Percentiles rank a stretch among this genome's conserved stretches.
These are phyloP conservation scores for Etheostoma cragini DNA, from an alignment of 2,113 vertebrate genomes.

Conservation along the genomic window DNA sequence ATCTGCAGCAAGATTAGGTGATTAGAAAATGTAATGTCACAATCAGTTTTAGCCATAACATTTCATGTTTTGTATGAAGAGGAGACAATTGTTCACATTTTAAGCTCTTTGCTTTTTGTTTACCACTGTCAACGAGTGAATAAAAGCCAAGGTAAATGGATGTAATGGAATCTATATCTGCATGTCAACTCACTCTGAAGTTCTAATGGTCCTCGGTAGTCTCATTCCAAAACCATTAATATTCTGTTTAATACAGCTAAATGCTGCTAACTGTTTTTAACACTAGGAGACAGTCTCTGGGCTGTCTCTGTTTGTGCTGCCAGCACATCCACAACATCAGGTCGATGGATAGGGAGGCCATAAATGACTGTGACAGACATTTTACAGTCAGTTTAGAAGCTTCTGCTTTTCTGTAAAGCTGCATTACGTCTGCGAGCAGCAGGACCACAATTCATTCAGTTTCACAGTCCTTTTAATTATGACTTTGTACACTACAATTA, in stretches of 20 bases:
- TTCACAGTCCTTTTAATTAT: constrained; percentile 20
- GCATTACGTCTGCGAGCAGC: constrained; percentile 55
- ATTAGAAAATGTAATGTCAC: constrained; percentile 75
- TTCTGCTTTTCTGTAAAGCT: constrained; percentile 59
- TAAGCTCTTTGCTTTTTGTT: constrained; percentile 74
- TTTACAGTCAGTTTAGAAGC: constrained; percentile 69
- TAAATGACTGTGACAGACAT: constrained; percentile 74
- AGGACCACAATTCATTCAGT: constrained; percentile 45
- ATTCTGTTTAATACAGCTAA: constrained; percentile 78
- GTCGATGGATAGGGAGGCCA: constrained; percentile 61
- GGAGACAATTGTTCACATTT: constrained; percentile 38
- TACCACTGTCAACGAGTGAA: constrained; percentile 79
- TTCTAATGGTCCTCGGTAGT: constrained; percentile 73
- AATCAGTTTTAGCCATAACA: constrained; percentile 50
- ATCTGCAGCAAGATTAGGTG: constrained; percentile 55
- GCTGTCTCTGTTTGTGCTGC: constrained; percentile 73
- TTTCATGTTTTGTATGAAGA: constrained; percentile 38
- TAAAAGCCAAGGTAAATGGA: constrained; percentile 78
- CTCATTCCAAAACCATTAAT: constrained; percentile 75
- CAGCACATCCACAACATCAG: constrained; percentile 75
- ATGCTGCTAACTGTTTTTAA: constrained; percentile 72
- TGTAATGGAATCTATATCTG: constrained; percentile 77
- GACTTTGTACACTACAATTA: not conserved
- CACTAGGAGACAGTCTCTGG: constrained; percentile 67
- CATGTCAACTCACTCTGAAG: constrained; percentile 73